A percentile compares a stretch with the other conserved stretches of the same genome.
Conservation (phyloP, 2,888 invertebrate species). For the Empis stercorea region DNA sequence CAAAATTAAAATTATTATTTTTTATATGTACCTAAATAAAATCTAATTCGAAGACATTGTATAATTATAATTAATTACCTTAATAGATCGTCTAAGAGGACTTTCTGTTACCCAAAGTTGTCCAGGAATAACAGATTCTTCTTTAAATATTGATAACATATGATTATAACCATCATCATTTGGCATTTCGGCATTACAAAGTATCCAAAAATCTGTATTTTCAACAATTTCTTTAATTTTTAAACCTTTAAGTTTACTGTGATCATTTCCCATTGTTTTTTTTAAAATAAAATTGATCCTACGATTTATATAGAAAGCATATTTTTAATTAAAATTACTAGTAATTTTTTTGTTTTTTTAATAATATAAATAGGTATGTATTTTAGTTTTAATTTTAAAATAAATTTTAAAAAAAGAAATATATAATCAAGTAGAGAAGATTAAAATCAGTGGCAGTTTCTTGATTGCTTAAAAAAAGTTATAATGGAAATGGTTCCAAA, state of each 20-base stretch:
- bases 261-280: conserved; percentile 63
- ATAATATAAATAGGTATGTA: no score
- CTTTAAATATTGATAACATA: conserved; percentile 60
- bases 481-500: no score
- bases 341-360: no score
- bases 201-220: conserved; percentile 67
- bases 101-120: conserved; percentile 51
- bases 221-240: conserved; percentile 64
- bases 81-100: conserved; percentile 63
- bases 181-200: conserved; percentile 36
- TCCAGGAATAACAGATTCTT: conserved; percentile 51
- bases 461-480: no score
- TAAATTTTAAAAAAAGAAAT: no score
- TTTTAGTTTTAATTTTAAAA: no score
- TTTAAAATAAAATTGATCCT: not conserved
- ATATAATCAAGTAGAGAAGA: no score
- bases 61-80: conserved; percentile 40
- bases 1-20: conserved; percentile 1
- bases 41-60: not conserved
- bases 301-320: no score
- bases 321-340: no score
- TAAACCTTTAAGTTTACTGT: conserved; percentile 55
- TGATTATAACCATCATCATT: conserved; percentile 42
- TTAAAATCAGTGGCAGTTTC: no score
- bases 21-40: no score